A percentile compares a stretch with the other conserved stretches of the same genome.
Evolutionary conservation across 2,113 vertebrate genomes (phyloP).

Genomic region (Chaetorhynchus papuensis): DNA sequence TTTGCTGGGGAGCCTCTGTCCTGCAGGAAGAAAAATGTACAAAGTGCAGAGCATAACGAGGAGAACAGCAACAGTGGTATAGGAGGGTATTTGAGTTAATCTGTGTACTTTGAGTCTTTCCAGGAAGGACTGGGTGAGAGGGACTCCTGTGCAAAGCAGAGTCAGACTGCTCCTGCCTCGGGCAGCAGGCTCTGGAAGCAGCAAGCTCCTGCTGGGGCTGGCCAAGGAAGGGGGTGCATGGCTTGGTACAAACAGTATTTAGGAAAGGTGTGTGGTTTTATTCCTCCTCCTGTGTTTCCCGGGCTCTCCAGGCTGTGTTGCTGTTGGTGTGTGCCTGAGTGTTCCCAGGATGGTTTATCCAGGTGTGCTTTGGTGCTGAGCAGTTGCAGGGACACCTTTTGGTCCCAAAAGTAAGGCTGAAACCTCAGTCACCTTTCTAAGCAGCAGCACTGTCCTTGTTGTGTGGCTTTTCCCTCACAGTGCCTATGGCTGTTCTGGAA

Average conservation of each 20-base stretch:
- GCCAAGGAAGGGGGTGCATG: rapidly evolving
- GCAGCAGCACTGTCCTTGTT: not conserved
- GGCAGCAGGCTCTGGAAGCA: not conserved
- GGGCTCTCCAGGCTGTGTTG: rapidly evolving
- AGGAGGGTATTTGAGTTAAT: not conserved
- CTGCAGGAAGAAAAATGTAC: not conserved
- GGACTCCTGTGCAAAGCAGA: not conserved
- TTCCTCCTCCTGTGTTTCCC: not conserved
- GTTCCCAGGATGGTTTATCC: not conserved
- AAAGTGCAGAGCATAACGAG: not conserved
- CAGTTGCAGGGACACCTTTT: not conserved
- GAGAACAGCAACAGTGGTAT: rapidly evolving
- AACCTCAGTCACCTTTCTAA: not conserved
- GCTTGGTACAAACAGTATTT: not conserved
- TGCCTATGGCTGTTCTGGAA: not conserved
- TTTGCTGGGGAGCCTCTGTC: not conserved
- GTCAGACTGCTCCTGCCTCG: not conserved
- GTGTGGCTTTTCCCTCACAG: not conserved
- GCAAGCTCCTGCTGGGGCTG: not conserved
- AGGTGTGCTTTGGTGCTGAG: not conserved
- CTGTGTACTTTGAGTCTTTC: not conserved
- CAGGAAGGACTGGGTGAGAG: not conserved
- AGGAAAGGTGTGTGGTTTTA: not conserved
- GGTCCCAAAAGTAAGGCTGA: not conserved
- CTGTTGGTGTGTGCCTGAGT: not conserved